Base-by-base conservation (phyloP, 2,113 vertebrate genomes). In the Xyrauchen texanus region DNA sequence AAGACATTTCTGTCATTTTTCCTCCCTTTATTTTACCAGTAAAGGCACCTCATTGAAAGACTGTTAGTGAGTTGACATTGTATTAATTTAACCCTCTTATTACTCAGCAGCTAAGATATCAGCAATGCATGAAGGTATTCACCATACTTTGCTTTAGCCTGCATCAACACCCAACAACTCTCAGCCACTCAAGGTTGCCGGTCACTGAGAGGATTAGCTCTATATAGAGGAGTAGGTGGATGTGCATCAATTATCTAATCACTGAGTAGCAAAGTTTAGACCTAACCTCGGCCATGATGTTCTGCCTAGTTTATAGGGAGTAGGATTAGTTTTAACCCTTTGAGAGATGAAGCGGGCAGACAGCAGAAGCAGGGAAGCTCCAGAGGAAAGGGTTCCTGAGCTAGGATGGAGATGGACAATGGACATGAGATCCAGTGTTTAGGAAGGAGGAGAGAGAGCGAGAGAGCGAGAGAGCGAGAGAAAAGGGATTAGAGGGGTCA, bases 291-390 rank as follows among this genome's bases (percentile, higher is more conserved):
- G 51, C 15, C 53, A 64, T 52, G 42, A 15, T 55, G 7, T 34
- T 64, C 44, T 66, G 13, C 57, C 74, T 13, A 46, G 11, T 57
- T 58, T 49, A 7, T 77, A 78, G 72, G 58, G 16, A 80, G 80
- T 81, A 85, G 76, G 65, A 47, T 82, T 53, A 60, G 45, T 34
- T 34, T 34, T 66, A 78, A 79, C 76, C 76, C 69, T 78, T 66
- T 34, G 21, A 34, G 21, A n/a, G n/a, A n/a, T n/a, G n/a, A 34
- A 34, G 21, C 3, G 21, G 21, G 21, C 21, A 34, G 21, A 34
- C 21, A 68, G 6, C 64, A 84, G 87, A 85, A 86, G 85, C 83
- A 74, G 73, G 58, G 69, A 71, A 68, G 71, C 85, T 83, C 75
- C 77, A 78, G 60, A 84, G 72, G 84, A 34, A 34, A 34, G 21